Evolutionary conservation across 2,888 invertebrate genomes (phyloP).

Genomic region (Eilema griseolum): DNA sequence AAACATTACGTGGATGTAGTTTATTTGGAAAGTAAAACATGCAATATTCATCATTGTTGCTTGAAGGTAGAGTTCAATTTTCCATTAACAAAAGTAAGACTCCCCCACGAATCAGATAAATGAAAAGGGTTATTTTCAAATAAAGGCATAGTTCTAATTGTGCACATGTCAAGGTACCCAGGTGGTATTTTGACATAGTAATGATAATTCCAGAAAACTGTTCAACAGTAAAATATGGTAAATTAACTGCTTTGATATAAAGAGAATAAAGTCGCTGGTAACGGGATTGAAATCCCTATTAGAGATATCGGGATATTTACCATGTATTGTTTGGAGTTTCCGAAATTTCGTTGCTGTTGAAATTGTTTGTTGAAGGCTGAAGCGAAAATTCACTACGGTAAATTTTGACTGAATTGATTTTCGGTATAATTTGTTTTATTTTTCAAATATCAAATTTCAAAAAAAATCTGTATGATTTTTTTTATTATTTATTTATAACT

Average conservation of each 20-base stretch:
- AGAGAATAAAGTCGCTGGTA: neutral
- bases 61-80: conserved; percentile 31
- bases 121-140: conserved; percentile 67
- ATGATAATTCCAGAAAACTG: conserved; percentile 50
- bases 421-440: too few relatives aligned
- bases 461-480: too few relatives aligned
- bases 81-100: conserved; percentile 24
- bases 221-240: conserved; percentile 42
- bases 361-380: too few relatives aligned
- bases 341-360: too few relatives aligned
- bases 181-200: conserved; percentile 53
- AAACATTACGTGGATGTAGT: conserved; percentile 55
- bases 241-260: conserved; percentile 35
- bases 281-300: neutral
- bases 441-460: too few relatives aligned
- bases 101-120: conserved; percentile 59
- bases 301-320: neutral
- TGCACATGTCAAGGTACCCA: conserved; percentile 49
- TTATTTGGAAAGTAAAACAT: conserved; percentile 40
- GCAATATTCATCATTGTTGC: conserved; percentile 18
- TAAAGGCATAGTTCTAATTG: conserved; percentile 50
- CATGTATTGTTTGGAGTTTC: too few relatives aligned
- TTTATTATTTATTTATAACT: too few relatives aligned
- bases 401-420: too few relatives aligned
- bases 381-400: too few relatives aligned